Base-by-base conservation (phyloP, 2,888 invertebrate genomes). In the Lapara coniferarum region DNA sequence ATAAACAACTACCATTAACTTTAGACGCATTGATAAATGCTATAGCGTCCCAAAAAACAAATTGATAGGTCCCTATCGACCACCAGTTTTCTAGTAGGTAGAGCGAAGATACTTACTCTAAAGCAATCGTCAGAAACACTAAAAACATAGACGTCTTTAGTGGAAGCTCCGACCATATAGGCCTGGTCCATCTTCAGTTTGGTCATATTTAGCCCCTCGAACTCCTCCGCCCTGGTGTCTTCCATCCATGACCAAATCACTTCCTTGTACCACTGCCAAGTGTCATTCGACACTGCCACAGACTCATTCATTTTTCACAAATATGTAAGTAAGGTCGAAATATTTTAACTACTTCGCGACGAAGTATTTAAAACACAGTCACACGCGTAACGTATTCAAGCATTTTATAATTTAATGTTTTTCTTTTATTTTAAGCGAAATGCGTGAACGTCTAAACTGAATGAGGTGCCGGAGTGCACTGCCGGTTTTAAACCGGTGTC, bases 41-140 rank as follows among this genome's bases (percentile, higher is more conserved):
- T 37, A 7, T 37, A 6, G 5, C 8, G 37, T 5, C 37, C 37
- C 8, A 37, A 7, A 37, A 37, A 37, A 8, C 5, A 37, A 37
- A 5, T 37, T 5, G 37, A 37, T 37, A 25, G 25, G 25, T 25
- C 25, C 25, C 25, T 25, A 25, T 25, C 25, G 25, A 25, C 1
- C 25, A 25, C 25, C 25, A 25, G 25, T 25, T 25, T 25, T 25
- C n/a, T n/a, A n/a, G n/a, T n/a, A n/a, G n/a, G n/a, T n/a, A n/a
- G 10, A 16, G 44, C 5, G 49, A 53, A n/a, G 0, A 57, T 46
- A 89, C 95, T 94, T 87, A 97, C 97, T 87, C 94, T 92, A 81
- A 95, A 94, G 81, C 97, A 97, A 79, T 97, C 96, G 69, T 95
- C 95, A 19, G 96, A 96, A 0, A 96, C 94, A 30, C 94, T 91